Conservation (phyloP, 1,140 invertebrate genomes). For the Nasonia giraulti region DNA sequence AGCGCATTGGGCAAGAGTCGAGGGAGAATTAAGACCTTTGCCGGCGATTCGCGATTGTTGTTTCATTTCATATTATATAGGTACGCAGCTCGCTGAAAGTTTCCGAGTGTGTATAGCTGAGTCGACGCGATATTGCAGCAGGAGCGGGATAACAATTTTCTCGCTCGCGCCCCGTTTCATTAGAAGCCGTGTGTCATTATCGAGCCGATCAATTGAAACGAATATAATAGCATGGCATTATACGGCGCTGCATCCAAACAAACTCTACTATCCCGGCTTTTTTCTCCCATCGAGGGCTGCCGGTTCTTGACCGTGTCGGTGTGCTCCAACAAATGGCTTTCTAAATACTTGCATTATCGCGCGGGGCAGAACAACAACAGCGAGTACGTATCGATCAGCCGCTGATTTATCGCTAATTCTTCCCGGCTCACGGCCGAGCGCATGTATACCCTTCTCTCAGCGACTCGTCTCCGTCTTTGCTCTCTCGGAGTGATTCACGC, state of each 20-base stretch:
- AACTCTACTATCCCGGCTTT: no score
- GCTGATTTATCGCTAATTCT: constrained; percentile 61
- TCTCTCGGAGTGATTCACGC: constrained; percentile 54
- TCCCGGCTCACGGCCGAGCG: constrained; percentile 56
- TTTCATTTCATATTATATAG: background rate
- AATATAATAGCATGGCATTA: no score
- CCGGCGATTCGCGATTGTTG: background rate
- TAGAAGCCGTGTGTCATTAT: no score
- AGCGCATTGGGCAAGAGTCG: background rate
- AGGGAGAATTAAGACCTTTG: constrained; percentile 34
- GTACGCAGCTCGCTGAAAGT: no score
- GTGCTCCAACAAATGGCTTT: constrained; percentile 46
- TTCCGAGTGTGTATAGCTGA: no score
- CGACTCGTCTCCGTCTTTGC: constrained; percentile 1
- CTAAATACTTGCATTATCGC: constrained; percentile 52
- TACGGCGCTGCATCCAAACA: no score
- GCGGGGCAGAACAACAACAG: constrained; percentile 49
- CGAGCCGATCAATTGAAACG: no score
- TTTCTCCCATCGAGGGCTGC: no score
- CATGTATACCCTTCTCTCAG: constrained; percentile 8
- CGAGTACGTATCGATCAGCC: constrained; percentile 53
- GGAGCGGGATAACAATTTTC: constrained; percentile 1
- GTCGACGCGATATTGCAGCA: no score
- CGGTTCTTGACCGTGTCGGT: background rate
- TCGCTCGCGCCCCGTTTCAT: background rate